phyloP scores from a whole-genome alignment of 2,888 invertebrate species.

The Pachymerium ferrugineum region DNA sequence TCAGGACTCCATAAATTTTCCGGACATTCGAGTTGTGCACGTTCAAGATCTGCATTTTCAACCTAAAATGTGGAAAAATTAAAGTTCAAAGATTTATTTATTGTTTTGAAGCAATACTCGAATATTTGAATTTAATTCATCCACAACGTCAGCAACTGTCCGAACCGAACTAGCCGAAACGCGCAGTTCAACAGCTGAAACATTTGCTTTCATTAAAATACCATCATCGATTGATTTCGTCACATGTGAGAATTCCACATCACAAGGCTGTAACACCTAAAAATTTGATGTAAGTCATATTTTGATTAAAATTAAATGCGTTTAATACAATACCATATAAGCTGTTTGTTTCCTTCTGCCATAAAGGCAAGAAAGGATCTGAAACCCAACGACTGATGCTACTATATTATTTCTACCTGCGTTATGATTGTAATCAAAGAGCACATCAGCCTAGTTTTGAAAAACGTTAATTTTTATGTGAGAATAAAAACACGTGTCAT shows the following conservation, averaged over 20 bases:
- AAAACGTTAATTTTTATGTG: background rate
- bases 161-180: slow-evolving; percentile 67
- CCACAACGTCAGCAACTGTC: slow-evolving; percentile 57
- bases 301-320: background rate
- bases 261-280: slow-evolving; percentile 47
- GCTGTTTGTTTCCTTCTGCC: slow-evolving; percentile 41
- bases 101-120: slow-evolving; percentile 32
- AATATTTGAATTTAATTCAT: slow-evolving; percentile 40
- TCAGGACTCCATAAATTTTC: slow-evolving; percentile 69
- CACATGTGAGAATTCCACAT: slow-evolving; percentile 43
- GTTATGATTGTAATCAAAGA: slow-evolving; percentile 61
- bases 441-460: slow-evolving; percentile 55
- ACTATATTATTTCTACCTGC: slow-evolving; percentile 61
- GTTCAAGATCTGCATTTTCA: background rate
- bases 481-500: background rate
- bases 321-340: slow-evolving; percentile 38
- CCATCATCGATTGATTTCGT: slow-evolving; percentile 60
- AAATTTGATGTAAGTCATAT: background rate
- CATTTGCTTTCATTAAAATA: slow-evolving; percentile 58
- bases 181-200: slow-evolving; percentile 65
- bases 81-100: background rate
- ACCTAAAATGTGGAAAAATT: background rate
- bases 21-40: slow-evolving; percentile 42
- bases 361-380: slow-evolving; percentile 59
- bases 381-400: slow-evolving; percentile 57